Evolutionary conservation across 2,797 vertebrate species (phyloP).

Genomic region (Chromobotia macracanthus): DNA sequence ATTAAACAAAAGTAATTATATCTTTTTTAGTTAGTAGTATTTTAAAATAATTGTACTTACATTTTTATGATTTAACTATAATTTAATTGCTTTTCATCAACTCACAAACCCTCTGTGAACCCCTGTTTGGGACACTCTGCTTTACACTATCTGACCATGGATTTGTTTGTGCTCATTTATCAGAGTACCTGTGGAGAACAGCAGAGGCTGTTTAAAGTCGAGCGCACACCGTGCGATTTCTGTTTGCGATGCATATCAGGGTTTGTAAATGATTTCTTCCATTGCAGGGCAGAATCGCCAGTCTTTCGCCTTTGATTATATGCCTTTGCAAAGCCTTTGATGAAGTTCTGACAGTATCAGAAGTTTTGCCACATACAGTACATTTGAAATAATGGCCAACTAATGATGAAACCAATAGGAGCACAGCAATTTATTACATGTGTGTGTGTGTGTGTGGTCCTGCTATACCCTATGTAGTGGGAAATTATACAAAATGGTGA

Average conservation of each 20-base stretch:
- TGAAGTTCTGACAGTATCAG: background rate
- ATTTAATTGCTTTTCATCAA: no score
- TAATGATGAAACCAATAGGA: background rate
- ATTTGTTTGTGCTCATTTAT: background rate
- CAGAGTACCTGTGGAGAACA: background rate
- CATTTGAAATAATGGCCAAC: background rate
- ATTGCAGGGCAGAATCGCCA: background rate
- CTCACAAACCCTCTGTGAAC: no score
- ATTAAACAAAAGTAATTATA: no score
- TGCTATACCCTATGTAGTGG: no score
- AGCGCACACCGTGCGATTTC: background rate
- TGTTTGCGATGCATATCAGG: background rate
- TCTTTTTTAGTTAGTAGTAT: no score
- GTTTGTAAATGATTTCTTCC: background rate
- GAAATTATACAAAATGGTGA: no score
- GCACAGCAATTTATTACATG: background rate
- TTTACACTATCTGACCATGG: background rate
- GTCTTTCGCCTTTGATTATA: background rate
- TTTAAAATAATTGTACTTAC: no score
- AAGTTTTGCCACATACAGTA: background rate
- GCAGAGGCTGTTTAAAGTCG: background rate
- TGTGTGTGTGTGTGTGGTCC: no score
- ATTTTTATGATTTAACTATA: no score
- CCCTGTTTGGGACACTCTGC: no score
- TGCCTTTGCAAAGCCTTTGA: background rate